A percentile compares a stretch with the other conserved stretches of the same genome.
Conservation (phyloP, 1,140 invertebrate species). For the Brachionus rubens region DNA sequence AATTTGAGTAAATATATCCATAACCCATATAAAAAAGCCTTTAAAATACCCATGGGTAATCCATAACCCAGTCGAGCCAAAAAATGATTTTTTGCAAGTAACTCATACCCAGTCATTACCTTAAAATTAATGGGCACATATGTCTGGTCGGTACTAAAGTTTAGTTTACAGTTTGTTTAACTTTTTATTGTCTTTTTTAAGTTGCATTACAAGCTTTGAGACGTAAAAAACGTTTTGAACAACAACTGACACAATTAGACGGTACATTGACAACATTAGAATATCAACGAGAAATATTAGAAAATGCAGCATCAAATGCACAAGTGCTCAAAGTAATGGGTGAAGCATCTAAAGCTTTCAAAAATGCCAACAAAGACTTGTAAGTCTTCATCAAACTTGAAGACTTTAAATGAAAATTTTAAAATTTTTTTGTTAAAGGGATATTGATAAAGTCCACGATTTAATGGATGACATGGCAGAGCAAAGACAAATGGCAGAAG, state of each 20-base stretch:
- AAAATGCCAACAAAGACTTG: slow-evolving; percentile 77
- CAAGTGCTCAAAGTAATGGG: slow-evolving; percentile 95
- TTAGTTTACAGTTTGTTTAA: neutral
- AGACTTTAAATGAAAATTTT: too few relatives aligned
- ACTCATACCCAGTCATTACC: too few relatives aligned
- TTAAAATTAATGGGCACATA: too few relatives aligned
- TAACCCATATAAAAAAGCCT: too few relatives aligned
- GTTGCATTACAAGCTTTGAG: slow-evolving; percentile 95
- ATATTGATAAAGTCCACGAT: slow-evolving; percentile 93
- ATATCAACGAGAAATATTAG: slow-evolving; percentile 92
- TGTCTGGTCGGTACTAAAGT: too few relatives aligned
- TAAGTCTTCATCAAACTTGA: neutral
- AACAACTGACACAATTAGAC: slow-evolving; percentile 95
- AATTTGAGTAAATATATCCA: too few relatives aligned
- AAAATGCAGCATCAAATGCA: slow-evolving; percentile 98
- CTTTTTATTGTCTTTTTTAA: neutral
- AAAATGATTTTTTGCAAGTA: too few relatives aligned
- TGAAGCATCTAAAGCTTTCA: slow-evolving; percentile 89
- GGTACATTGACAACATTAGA: slow-evolving; percentile 96
- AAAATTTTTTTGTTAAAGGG: slow-evolving; percentile 54
- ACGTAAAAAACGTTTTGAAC: slow-evolving; percentile 94
- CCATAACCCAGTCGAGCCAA: too few relatives aligned
- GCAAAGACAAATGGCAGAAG: slow-evolving; percentile 94
- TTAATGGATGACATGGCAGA: slow-evolving; percentile 99
- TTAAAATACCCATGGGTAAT: too few relatives aligned